These are phyloP conservation scores for Meleagris gallopavo DNA, from an alignment of 2,113 vertebrate species.

Conservation along the genomic window DNA sequence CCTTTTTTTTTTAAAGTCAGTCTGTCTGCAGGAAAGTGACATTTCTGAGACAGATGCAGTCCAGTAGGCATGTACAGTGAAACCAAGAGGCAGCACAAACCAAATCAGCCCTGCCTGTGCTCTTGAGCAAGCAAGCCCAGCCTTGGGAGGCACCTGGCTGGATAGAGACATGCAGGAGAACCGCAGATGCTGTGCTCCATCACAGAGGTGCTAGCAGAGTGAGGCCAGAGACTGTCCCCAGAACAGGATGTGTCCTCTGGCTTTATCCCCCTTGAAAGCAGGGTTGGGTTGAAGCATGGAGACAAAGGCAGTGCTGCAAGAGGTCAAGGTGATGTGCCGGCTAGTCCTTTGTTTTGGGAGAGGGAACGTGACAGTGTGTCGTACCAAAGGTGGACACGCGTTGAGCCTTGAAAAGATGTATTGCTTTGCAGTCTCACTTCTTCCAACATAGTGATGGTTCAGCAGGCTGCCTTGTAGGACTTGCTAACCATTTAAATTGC, in stretches of 20 bases:
- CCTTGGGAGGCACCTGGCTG: not conserved
- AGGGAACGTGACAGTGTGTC: not conserved
- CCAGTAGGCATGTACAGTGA: not conserved
- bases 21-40: not conserved
- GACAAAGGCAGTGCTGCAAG: not conserved
- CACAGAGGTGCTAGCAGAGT: not conserved
- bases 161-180: not conserved
- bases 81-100: not conserved
- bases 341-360: not conserved
- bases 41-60: not conserved
- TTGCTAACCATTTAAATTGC: not conserved
- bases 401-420: not conserved
- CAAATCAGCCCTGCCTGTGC: not conserved
- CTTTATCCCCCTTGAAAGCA: not conserved
- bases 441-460: fast-evolving
- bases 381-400: fast-evolving
- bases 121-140: not conserved
- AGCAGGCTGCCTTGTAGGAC: not conserved
- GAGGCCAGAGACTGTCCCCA: not conserved
- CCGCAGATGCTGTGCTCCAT: fast-evolving
- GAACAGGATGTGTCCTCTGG: not conserved
- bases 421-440: fast-evolving
- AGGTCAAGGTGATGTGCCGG: fast-evolving
- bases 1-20: not conserved
- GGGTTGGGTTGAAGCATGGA: not conserved